phyloP scores from a whole-genome alignment of 1,140 invertebrate species.

The Matsumurasca onukii region DNA sequence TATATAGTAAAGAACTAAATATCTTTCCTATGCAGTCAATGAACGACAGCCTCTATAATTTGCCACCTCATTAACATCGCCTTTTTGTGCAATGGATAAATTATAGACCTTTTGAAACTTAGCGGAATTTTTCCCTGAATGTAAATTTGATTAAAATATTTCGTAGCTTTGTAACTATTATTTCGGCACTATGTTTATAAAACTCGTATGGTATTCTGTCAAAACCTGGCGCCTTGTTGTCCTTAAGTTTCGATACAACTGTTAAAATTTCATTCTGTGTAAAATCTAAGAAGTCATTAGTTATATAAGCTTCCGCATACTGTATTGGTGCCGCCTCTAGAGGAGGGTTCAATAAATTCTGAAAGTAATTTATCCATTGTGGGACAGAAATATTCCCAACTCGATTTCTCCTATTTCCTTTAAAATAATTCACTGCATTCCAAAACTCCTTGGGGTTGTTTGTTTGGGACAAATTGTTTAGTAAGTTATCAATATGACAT shows the following conservation, averaged over 20 bases:
- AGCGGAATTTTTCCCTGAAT: not conserved
- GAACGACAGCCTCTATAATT: slow-evolving; percentile 34
- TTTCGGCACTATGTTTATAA: slow-evolving; percentile 4
- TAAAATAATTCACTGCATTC: no score
- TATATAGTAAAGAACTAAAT: no score
- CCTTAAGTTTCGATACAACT: slow-evolving; percentile 2
- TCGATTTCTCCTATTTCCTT: no score
- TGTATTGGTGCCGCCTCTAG: not conserved
- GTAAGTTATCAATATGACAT: no score
- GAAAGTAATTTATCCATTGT: not conserved
- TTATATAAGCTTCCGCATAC: not conserved
- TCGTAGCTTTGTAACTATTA: slow-evolving; percentile 4
- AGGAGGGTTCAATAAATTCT: slow-evolving; percentile 12
- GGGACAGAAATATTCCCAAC: no score
- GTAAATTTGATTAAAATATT: slow-evolving; percentile 25
- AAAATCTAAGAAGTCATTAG: slow-evolving; percentile 17
- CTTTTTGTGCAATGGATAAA: slow-evolving; percentile 32
- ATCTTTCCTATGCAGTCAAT: slow-evolving; percentile 29
- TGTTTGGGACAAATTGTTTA: no score
- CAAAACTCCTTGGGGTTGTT: no score
- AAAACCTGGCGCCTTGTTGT: slow-evolving; percentile 24
- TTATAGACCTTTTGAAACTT: slow-evolving; percentile 12
- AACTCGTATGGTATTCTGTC: slow-evolving; percentile 33
- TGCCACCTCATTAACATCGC: slow-evolving; percentile 14
- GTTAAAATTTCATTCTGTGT: slow-evolving; percentile 4